These are phyloP conservation scores for Takifugu bimaculatus DNA, from an alignment of 2,113 vertebrate genomes.

Conservation along the genomic window DNA sequence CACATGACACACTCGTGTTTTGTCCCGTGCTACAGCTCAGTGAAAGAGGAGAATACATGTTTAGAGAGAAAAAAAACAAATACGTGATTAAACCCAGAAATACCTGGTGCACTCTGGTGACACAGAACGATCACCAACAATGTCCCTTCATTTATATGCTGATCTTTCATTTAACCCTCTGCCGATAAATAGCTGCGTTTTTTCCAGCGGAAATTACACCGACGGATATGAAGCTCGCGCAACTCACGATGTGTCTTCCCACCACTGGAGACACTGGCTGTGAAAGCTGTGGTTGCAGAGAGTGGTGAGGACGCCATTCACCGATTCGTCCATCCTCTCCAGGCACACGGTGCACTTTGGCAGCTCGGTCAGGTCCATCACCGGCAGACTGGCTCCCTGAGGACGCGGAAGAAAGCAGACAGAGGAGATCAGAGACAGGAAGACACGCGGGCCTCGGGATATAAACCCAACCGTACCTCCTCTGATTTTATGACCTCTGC, in stretches of 20 bases:
- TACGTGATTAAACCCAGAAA: slow-evolving; percentile 39
- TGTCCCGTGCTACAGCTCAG: slow-evolving; percentile 13
- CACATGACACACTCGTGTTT: slow-evolving; percentile 25
- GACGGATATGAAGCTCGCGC: neutral
- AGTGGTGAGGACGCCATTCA: slow-evolving; percentile 94
- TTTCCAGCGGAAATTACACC: neutral
- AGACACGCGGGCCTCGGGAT: neutral
- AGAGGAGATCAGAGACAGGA: neutral
- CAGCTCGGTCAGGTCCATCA: slow-evolving; percentile 96
- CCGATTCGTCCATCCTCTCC: slow-evolving; percentile 98
- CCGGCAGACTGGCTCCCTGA: slow-evolving; percentile 94
- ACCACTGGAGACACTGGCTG: slow-evolving; percentile 96
- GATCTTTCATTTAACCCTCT: neutral
- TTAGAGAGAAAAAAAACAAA: slow-evolving; percentile 28
- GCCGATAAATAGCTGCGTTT: neutral
- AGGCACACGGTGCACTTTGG: slow-evolving; percentile 97
- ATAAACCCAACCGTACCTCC: slow-evolving; percentile 69
- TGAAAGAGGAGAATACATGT: slow-evolving; percentile 22
- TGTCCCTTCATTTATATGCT: neutral
- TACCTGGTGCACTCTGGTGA: slow-evolving; percentile 29
- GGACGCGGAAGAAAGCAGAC: too few species aligned
- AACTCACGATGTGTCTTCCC: slow-evolving; percentile 97
- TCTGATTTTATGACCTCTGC: slow-evolving; percentile 95
- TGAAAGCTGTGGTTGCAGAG: slow-evolving; percentile 99
- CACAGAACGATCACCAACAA: slow-evolving; percentile 4